Percentiles rank a stretch among this genome's conserved stretches.
These are phyloP conservation scores for Malurus splendens DNA, from an alignment of 2,797 vertebrate genomes.

Conservation along the genomic window DNA sequence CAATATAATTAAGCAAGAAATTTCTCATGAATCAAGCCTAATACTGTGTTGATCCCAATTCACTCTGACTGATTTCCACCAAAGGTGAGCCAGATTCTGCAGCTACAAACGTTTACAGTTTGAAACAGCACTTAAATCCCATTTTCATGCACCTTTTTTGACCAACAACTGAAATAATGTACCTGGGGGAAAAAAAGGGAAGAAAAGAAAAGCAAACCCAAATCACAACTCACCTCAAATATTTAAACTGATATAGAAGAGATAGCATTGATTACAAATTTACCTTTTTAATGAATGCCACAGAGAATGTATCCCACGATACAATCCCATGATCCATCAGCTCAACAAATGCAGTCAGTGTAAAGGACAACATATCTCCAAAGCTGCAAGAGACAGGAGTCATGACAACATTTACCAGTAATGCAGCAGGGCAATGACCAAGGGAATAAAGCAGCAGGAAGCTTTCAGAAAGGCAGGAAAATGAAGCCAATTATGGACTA, in stretches of 20 bases:
- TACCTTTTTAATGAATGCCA: slow-evolving; percentile 99
- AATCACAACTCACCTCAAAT: background rate
- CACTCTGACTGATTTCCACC: background rate
- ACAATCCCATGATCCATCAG: slow-evolving; percentile 99
- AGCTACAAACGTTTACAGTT: background rate
- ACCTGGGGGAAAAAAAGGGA: accelerated
- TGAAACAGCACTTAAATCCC: background rate
- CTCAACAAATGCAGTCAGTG: slow-evolving; percentile 96
- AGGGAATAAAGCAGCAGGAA: slow-evolving; percentile 30
- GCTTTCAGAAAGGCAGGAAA: slow-evolving; percentile 30
- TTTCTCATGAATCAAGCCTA: background rate
- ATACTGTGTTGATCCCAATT: background rate
- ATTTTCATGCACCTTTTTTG: background rate
- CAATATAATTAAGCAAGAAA: background rate
- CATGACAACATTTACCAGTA: slow-evolving; percentile 47
- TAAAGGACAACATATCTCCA: slow-evolving; percentile 96
- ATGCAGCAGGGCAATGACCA: background rate
- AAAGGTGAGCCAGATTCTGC: background rate
- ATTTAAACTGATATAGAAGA: background rate
- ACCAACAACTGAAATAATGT: background rate
- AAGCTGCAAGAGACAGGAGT: slow-evolving; percentile 83
- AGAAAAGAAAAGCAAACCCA: background rate
- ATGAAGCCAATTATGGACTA: slow-evolving; percentile 5
- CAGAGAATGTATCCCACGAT: slow-evolving; percentile 98
- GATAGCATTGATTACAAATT: background rate